Percentiles rank a stretch among this genome's conserved stretches.
These are phyloP conservation scores for Margarornis squamiger DNA, from an alignment of 2,797 vertebrate species.

Conservation along the genomic window DNA sequence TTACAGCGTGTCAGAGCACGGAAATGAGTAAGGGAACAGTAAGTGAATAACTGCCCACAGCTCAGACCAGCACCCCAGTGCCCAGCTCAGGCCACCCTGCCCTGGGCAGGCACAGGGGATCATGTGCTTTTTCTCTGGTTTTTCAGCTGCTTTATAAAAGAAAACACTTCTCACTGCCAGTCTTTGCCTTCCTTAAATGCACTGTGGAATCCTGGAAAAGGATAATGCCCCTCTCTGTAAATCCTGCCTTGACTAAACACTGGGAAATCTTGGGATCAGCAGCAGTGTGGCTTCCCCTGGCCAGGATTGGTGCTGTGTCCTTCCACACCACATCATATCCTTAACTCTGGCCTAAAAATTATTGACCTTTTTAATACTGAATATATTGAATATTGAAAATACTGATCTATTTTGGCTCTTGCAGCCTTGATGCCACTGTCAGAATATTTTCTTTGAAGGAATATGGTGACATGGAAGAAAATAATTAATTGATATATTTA, in stretches of 20 bases:
- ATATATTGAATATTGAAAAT: not conserved
- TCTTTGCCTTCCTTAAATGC: not conserved
- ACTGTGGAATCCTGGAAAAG: rapidly evolving
- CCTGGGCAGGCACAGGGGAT: not conserved
- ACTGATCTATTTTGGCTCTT: not conserved
- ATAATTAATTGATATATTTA: not conserved
- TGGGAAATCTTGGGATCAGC: rapidly evolving
- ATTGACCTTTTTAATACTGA: rapidly evolving
- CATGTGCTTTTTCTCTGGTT: not conserved
- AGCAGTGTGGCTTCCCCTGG: not conserved
- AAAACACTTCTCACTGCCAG: rapidly evolving
- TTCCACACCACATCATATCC: not conserved
- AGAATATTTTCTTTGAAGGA: not conserved
- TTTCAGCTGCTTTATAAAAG: not conserved
- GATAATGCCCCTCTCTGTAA: not conserved
- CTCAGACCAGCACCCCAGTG: not conserved
- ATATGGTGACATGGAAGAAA: not conserved
- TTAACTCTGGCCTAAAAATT: not conserved
- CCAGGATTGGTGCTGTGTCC: not conserved
- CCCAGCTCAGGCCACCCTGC: not conserved
- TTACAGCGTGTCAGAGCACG: not conserved
- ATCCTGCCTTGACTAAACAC: not conserved
- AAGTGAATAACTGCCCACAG: not conserved
- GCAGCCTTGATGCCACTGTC: not conserved
- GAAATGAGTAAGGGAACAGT: constrained; percentile 27